Evolutionary conservation across 2,797 vertebrate species (phyloP), one percentile per base, ranked within the genome.

Genomic region (Phataginus tetradactyla): DNA sequence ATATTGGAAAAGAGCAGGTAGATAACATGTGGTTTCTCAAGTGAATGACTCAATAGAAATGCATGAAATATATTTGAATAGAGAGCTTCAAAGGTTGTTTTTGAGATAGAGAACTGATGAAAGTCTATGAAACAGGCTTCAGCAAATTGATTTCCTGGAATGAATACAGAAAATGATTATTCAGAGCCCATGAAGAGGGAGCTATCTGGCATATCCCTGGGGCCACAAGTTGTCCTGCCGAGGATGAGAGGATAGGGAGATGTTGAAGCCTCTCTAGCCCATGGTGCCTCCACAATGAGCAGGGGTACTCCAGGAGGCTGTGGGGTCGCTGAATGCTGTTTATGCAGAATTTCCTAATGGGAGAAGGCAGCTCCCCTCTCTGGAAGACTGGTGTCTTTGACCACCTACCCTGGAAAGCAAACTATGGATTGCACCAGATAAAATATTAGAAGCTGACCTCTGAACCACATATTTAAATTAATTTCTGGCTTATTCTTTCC

Each of bases 401-500:
- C 69, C 15, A 84, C 55, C 81, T 89, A 86, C 29, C 21, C 63
- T 91, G 25, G 72, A 59, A 95, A 90, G 57, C 37, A 90, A 66
- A 53, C 53, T 64, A 23, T 63, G 55, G 53, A 77, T 69, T 64
- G 45, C 37, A 85, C 53, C 64, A 87, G 79, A 95, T 85, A 81
- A 94, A 87, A 90, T 86, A 75, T 68, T 86, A 90, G 53, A 86
- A 94, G 11, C 45, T 49, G 86, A 94, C 74, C 96, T 87, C 74
- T 91, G 84, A 96, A 69, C 63, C 78, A 81, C 37, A 55, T 79
- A 94, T 97, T 96, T 95, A 87, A 96, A 96, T 96, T 90, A 32
- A 93, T 87, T 94, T 89, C 89, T 89, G 80, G 74, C 17, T 89
- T 91, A 81, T 95, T 97, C 95, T 96, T 97, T 93, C 51, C 85